Conservation (phyloP, 2,113 vertebrate genomes). For the Strix aluco region DNA sequence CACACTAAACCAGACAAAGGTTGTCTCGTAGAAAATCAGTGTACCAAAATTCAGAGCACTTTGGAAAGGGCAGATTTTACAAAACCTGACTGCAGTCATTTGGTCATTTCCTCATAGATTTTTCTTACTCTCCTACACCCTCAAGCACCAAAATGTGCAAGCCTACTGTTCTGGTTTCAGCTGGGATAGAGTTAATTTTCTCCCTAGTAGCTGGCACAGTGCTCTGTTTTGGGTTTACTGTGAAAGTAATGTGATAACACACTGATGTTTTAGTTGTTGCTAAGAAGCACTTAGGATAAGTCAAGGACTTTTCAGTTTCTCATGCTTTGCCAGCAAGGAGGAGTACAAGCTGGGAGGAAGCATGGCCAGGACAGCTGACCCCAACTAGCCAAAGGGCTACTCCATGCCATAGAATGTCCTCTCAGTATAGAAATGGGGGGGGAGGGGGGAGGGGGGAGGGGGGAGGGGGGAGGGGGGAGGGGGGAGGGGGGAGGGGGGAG, state of each 20-base stretch:
- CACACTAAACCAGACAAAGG: not conserved
- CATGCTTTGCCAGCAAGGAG: not conserved
- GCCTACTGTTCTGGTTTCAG: not conserved
- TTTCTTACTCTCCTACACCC: not conserved
- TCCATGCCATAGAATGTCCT: not conserved
- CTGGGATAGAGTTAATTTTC: not conserved
- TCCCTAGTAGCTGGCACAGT: not conserved
- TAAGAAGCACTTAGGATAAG: not conserved
- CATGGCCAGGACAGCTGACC: not conserved
- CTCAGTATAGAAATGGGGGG: not conserved
- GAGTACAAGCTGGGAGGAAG: not conserved
- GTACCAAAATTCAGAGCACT: not conserved
- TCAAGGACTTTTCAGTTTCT: not conserved
- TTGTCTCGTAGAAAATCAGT: accelerated
- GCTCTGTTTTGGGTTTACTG: not conserved
- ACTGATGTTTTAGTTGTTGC: not conserved
- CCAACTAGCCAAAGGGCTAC: not conserved
- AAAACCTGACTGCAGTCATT: not conserved
- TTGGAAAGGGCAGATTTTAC: not conserved
- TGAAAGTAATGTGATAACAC: not conserved
- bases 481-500: too few relatives aligned
- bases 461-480: not conserved
- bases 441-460: too few relatives aligned
- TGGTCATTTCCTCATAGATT: not conserved
- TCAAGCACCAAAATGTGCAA: not conserved